phyloP scores from a whole-genome alignment of 2,888 invertebrate genomes.

The Tuta absoluta region DNA sequence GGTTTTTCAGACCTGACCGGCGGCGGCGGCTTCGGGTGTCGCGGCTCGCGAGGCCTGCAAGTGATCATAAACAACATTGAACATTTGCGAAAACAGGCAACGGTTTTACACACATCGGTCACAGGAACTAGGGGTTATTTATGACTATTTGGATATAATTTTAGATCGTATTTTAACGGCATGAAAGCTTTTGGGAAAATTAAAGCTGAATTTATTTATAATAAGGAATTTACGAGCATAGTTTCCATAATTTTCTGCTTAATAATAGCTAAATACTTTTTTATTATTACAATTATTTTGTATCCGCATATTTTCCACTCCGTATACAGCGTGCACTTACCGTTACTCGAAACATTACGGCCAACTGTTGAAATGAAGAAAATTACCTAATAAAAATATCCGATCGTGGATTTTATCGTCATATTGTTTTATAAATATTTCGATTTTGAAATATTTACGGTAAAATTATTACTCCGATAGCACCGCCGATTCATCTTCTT shows the following conservation, averaged over 20 bases:
- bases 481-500: background rate
- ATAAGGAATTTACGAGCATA: background rate
- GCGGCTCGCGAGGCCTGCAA: slow-evolving; percentile 63
- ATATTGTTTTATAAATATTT: slow-evolving; percentile 21
- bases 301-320: slow-evolving; percentile 70
- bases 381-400: slow-evolving; percentile 63
- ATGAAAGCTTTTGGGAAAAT: background rate
- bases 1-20: slow-evolving; percentile 54
- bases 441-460: slow-evolving; percentile 11
- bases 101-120: slow-evolving; percentile 3
- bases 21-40: slow-evolving; percentile 58
- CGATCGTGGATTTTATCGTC: slow-evolving; percentile 61
- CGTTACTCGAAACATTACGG: slow-evolving; percentile 57
- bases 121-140: background rate
- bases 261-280: slow-evolving; percentile 5
- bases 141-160: background rate
- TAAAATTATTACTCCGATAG: background rate
- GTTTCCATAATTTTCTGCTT: background rate
- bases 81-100: slow-evolving; percentile 7
- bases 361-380: slow-evolving; percentile 55
- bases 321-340: slow-evolving; percentile 70
- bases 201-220: background rate
- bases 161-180: background rate
- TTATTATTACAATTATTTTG: slow-evolving; percentile 42
- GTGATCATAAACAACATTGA: slow-evolving; percentile 39